phyloP scores from a whole-genome alignment of 2,888 invertebrate genomes.

The Epirrhoe alternata region DNA sequence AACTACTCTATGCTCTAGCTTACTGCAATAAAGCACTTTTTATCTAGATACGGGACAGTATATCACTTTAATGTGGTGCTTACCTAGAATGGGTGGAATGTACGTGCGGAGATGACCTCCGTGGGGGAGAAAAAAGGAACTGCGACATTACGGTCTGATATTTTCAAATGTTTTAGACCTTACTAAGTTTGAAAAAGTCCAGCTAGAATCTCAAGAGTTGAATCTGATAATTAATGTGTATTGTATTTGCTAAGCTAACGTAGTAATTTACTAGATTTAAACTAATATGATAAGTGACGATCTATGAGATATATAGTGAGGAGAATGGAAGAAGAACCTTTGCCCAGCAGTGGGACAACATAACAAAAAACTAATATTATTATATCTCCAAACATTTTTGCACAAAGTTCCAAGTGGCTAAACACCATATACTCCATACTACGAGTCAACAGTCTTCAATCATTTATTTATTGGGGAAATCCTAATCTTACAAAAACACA shows the following conservation, averaged over 20 bases:
- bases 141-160: background rate
- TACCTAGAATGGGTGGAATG: conserved; percentile 94
- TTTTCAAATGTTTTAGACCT: background rate
- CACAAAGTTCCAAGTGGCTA: too few species aligned
- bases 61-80: conserved; percentile 37
- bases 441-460: too few species aligned
- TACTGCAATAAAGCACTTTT: conserved; percentile 24
- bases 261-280: background rate
- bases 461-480: too few species aligned
- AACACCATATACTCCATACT: too few species aligned
- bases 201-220: background rate
- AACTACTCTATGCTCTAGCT: background rate
- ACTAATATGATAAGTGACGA: too few species aligned
- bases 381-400: too few species aligned
- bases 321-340: too few species aligned
- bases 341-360: too few species aligned
- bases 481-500: too few species aligned
- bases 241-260: background rate
- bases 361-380: too few species aligned
- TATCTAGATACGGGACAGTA: conserved; percentile 26
- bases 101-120: conserved; percentile 95
- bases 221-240: background rate
- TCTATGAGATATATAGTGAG: too few species aligned
- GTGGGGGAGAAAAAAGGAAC: conserved; percentile 89
- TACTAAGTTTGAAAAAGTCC: background rate